phyloP scores from a whole-genome alignment of 92 coral and sea anemone species.

The Epizoanthus illoricatus region DNA sequence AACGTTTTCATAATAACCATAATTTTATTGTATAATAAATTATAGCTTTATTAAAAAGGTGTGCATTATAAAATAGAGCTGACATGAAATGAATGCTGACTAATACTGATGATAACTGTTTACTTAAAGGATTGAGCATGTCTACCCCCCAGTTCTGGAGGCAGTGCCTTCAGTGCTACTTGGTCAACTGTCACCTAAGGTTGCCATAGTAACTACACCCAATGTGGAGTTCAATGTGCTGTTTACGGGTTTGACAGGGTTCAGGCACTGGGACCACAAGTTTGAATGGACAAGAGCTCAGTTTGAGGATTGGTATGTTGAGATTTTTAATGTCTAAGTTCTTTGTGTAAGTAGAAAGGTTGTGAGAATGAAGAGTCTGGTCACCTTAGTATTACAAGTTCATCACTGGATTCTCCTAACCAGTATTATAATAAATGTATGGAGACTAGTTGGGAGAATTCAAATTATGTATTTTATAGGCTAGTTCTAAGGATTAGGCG shows the following conservation, averaged over 20 bases:
- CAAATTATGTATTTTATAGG: too few relatives aligned
- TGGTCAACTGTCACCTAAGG: constrained; percentile 94
- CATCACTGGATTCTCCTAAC: too few relatives aligned
- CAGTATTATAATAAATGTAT: too few relatives aligned
- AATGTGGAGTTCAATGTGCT: constrained; percentile 95
- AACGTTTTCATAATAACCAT: too few relatives aligned
- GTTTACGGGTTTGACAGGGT: constrained; percentile 82
- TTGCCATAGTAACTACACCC: constrained; percentile 96
- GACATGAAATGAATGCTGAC: background rate
- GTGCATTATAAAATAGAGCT: background rate
- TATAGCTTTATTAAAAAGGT: too few relatives aligned
- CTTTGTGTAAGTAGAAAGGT: background rate
- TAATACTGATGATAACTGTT: background rate
- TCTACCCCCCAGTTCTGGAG: constrained; percentile 68
- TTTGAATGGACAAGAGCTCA: constrained; percentile 98
- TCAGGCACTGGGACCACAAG: constrained; percentile 98
- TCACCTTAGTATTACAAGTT: too few relatives aligned
- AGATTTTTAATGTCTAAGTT: background rate
- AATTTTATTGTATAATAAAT: too few relatives aligned
- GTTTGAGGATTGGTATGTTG: constrained; percentile 81
- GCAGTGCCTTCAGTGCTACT: constrained; percentile 83
- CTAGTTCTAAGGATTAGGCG: too few relatives aligned
- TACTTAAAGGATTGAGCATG: constrained; percentile 79
- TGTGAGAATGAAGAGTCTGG: too few relatives aligned
- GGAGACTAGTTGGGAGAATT: too few relatives aligned